Conservation (phyloP, 1,140 invertebrate genomes). For the Charaxes varanes region DNA sequence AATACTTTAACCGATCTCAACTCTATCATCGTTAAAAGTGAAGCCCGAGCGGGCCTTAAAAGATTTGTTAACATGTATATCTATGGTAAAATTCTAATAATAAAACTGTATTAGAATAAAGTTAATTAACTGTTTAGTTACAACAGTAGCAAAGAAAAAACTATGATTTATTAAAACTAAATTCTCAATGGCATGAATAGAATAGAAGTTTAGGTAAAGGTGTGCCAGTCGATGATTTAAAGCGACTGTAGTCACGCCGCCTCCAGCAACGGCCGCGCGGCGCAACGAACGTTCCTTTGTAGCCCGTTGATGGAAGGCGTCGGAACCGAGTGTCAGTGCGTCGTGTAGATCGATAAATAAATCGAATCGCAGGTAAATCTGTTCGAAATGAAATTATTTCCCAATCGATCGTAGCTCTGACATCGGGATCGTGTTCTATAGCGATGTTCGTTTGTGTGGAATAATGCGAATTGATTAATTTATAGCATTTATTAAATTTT, state of each 20-base stretch:
- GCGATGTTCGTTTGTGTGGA: constrained; percentile 40
- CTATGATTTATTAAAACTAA: constrained; percentile 52
- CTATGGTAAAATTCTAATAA: constrained; percentile 29
- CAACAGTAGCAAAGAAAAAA: constrained; percentile 61
- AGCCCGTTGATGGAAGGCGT: constrained; percentile 29
- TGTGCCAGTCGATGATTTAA: constrained; percentile 50
- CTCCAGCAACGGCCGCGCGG: constrained; percentile 18
- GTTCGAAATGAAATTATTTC: neutral
- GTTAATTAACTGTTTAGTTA: constrained; percentile 67
- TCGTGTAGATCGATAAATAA: constrained; percentile 22
- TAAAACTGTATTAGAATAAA: constrained; percentile 47
- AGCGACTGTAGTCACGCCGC: constrained; percentile 36
- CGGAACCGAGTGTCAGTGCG: constrained; percentile 27
- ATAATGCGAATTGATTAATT: constrained; percentile 68
- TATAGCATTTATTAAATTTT: constrained; percentile 69
- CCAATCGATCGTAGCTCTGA: too few species aligned
- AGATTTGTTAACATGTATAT: constrained; percentile 37
- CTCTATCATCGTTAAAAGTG: too few species aligned
- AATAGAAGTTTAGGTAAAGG: constrained; percentile 48
- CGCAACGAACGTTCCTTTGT: too few species aligned
- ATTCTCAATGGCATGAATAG: constrained; percentile 48
- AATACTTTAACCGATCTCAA: too few species aligned
- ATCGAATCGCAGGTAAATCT: constrained; percentile 11
- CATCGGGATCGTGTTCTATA: constrained; percentile 11
- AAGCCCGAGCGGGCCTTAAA: neutral